These are phyloP conservation scores for Elegia similella DNA, from an alignment of 2,888 invertebrate species.

Conservation along the genomic window DNA sequence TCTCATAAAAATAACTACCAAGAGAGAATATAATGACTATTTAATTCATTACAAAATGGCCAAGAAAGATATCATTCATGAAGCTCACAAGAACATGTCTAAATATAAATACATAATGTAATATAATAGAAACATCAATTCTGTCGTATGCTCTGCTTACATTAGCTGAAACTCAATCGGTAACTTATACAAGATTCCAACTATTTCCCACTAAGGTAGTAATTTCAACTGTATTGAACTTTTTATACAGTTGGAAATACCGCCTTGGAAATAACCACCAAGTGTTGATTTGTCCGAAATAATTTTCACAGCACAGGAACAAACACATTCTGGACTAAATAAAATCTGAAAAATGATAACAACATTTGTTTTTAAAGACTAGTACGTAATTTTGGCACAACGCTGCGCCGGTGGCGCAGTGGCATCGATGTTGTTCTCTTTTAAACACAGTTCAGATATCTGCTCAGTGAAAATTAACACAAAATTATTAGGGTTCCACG, in stretches of 20 bases:
- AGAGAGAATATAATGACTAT: neutral
- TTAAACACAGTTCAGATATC: conserved; percentile 49
- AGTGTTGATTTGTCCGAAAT: conserved; percentile 77
- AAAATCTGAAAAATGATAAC: conserved; percentile 81
- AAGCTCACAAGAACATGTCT: neutral
- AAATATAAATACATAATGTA: neutral
- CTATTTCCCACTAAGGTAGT: conserved; percentile 22
- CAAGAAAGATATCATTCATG: too few relatives aligned
- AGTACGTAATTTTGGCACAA: conserved; percentile 81
- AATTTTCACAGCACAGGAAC: conserved; percentile 78
- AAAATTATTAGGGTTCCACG: conserved; percentile 57
- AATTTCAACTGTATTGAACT: conserved; percentile 9
- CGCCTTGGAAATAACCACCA: conserved; percentile 56
- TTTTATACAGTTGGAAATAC: conserved; percentile 30
- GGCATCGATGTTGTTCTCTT: conserved; percentile 75
- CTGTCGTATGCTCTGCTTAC: conserved; percentile 13
- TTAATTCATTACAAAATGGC: too few relatives aligned
- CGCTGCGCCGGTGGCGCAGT: conserved; percentile 67
- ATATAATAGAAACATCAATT: neutral
- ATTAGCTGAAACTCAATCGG: conserved; percentile 19
- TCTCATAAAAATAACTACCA: conserved; percentile 1
- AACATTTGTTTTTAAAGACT: conserved; percentile 78
- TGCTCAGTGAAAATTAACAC: conserved; percentile 59
- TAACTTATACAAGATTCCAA: conserved; percentile 29
- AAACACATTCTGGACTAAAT: conserved; percentile 80